These are phyloP conservation scores for Batillaria attramentaria DNA, from an alignment of 1,140 invertebrate species.

Conservation along the genomic window DNA sequence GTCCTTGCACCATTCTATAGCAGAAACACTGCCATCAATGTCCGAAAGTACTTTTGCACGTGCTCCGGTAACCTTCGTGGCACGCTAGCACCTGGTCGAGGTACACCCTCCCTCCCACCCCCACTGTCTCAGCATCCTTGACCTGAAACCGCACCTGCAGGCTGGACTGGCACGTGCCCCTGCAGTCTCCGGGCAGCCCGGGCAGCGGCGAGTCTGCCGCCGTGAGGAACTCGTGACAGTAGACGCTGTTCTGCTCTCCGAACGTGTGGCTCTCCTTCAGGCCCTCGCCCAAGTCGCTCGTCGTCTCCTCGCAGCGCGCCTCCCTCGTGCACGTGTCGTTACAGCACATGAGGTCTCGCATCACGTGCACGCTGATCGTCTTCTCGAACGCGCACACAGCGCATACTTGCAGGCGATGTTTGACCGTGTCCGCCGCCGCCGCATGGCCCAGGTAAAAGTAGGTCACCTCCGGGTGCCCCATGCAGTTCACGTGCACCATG, in stretches of 20 bases:
- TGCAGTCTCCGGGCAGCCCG: constrained; percentile 17
- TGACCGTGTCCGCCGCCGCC: constrained; percentile 31
- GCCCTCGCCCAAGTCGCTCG: constrained; percentile 13
- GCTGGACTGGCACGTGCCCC: constrained; percentile 40
- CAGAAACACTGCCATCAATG: too few species aligned
- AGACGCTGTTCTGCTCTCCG: constrained; percentile 38
- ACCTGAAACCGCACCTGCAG: constrained; percentile 37
- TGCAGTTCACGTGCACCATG: constrained; percentile 44
- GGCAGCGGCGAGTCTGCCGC: constrained; percentile 24
- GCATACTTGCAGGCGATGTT: constrained; percentile 39
- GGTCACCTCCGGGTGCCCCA: constrained; percentile 43
- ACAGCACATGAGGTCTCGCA: constrained; percentile 38
- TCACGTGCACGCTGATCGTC: constrained; percentile 29
- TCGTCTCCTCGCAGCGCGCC: constrained; percentile 9
- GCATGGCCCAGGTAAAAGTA: constrained; percentile 41
- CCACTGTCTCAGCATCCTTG: constrained; percentile 17
- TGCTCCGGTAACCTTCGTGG: constrained; percentile 23
- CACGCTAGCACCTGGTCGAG: constrained; percentile 31
- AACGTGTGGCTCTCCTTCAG: constrained; percentile 27
- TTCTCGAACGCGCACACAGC: constrained; percentile 45
- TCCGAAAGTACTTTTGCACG: constrained; percentile 31
- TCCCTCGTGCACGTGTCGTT: constrained; percentile 38
- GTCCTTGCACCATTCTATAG: too few species aligned
- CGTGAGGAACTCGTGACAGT: constrained; percentile 48
- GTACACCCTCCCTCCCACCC: constrained; percentile 12